A percentile compares a stretch with the other conserved stretches of the same genome.
phyloP scores from a whole-genome alignment of 2,113 vertebrate genomes.

The Nipponia nippon region DNA sequence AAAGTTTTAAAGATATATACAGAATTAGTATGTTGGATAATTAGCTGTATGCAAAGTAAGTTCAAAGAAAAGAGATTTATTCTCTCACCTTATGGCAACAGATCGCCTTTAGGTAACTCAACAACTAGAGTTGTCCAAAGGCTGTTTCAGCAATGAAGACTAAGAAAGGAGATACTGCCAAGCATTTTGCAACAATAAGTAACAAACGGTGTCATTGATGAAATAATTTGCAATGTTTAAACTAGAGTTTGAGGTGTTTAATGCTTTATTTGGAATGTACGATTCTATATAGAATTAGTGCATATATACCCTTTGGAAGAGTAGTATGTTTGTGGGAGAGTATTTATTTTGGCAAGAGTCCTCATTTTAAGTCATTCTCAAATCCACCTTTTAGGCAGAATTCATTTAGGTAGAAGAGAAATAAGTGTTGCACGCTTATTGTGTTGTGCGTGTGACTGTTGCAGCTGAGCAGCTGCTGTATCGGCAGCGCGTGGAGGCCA shows the following conservation, averaged over 20 bases:
- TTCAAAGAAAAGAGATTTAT: neutral
- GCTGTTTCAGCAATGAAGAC: neutral
- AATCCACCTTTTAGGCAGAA: neutral
- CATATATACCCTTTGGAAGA: neutral
- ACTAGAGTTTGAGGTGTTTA: neutral
- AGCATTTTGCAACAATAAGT: neutral
- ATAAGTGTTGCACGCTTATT: neutral
- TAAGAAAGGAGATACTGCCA: neutral
- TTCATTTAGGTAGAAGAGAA: neutral
- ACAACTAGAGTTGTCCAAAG: neutral
- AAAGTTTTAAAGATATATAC: no score
- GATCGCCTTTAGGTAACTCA: neutral
- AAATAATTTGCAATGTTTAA: neutral
- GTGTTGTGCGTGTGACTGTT: fast-evolving
- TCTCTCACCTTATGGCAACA: neutral
- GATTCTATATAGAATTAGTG: neutral
- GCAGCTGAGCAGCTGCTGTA: neutral
- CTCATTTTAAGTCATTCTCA: neutral
- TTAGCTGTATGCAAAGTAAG: neutral
- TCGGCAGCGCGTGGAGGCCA: fast-evolving
- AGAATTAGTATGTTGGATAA: neutral
- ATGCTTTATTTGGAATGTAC: neutral
- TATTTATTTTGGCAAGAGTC: neutral
- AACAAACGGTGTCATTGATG: neutral
- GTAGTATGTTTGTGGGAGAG: fast-evolving